These are phyloP conservation scores for Limenitis camilla DNA, from an alignment of 2,888 invertebrate species.

Conservation along the genomic window DNA sequence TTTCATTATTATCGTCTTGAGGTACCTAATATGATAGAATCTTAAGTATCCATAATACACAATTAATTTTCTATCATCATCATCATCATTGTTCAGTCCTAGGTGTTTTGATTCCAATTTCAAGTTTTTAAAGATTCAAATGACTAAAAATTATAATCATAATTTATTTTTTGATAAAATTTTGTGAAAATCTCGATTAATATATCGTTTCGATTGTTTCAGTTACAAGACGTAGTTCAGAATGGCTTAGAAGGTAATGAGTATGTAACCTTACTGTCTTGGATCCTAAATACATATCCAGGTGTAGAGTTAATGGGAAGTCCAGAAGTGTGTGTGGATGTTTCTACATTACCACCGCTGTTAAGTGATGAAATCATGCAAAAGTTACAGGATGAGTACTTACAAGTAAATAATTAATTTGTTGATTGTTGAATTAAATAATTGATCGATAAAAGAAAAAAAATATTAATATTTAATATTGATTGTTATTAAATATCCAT, in stretches of 20 bases:
- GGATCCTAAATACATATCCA: slow-evolving; percentile 93
- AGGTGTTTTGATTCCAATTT: too few species aligned
- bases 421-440: not conserved
- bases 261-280: slow-evolving; percentile 93
- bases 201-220: slow-evolving; percentile 27
- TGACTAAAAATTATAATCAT: too few species aligned
- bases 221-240: slow-evolving; percentile 90
- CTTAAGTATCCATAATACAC: too few species aligned
- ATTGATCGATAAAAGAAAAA: not conserved
- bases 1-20: not conserved
- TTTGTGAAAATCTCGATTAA: too few species aligned
- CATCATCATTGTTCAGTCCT: too few species aligned
- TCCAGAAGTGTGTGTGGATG: slow-evolving; percentile 86
- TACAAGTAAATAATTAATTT: slow-evolving; percentile 64
- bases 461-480: too few species aligned
- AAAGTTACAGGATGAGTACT: slow-evolving; percentile 86
- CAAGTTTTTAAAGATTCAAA: too few species aligned
- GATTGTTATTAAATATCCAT: too few species aligned
- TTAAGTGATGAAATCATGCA: slow-evolving; percentile 83
- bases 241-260: slow-evolving; percentile 96
- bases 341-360: slow-evolving; percentile 82
- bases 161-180: too few species aligned
- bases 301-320: slow-evolving; percentile 92
- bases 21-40: too few species aligned
- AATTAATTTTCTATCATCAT: too few species aligned